Evolutionary conservation across 2,888 invertebrate species (phyloP).

Genomic region (Rugalucina vietnamica): DNA sequence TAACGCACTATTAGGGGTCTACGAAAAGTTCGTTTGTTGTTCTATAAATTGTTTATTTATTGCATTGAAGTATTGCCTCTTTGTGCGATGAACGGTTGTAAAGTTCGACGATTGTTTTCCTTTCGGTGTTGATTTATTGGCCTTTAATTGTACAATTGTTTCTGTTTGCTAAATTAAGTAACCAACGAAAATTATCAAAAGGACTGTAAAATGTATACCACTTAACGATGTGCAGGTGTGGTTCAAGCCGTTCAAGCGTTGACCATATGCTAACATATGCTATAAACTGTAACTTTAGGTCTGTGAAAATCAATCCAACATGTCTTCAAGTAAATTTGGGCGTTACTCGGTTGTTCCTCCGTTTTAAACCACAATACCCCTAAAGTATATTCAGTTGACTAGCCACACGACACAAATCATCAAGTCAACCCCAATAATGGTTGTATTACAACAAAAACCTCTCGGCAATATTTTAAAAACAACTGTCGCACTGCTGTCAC

Average conservation of each 20-base stretch:
- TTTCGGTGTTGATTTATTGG: neutral
- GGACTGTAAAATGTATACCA: neutral
- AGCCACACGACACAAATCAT: slow-evolving; percentile 40
- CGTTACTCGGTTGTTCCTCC: no score
- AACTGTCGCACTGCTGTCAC: slow-evolving; percentile 60
- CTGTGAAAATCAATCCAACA: no score
- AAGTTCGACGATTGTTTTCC: neutral
- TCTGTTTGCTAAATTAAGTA: neutral
- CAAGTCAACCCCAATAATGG: slow-evolving; percentile 38
- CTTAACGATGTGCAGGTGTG: no score
- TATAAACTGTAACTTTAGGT: no score
- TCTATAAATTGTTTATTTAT: slow-evolving; percentile 19
- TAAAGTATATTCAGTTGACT: neutral
- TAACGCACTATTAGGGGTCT: no score
- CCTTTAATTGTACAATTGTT: neutral
- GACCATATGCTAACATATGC: no score
- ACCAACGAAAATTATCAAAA: neutral
- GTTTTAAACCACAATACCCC: no score
- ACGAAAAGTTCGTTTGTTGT: neutral
- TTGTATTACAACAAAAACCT: slow-evolving; percentile 39
- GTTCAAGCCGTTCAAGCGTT: no score
- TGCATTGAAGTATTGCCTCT: slow-evolving; percentile 22
- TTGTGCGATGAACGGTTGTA: neutral
- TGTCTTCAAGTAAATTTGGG: no score
- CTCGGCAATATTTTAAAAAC: slow-evolving; percentile 48